These are phyloP conservation scores for Orchesella cincta DNA, from an alignment of 1,140 invertebrate species.

Conservation along the genomic window DNA sequence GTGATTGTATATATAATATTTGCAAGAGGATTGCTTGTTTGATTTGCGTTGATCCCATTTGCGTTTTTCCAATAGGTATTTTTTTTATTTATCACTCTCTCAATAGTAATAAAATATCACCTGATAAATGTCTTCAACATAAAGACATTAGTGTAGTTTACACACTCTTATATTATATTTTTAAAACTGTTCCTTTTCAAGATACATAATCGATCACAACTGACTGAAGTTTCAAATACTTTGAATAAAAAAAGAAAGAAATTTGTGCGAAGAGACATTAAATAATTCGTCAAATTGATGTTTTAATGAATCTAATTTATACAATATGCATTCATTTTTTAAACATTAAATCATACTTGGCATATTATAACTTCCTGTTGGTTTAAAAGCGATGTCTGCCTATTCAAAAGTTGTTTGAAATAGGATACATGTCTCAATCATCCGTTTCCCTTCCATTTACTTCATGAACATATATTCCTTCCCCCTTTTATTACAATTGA, in stretches of 20 bases:
- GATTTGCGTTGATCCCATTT: too few species aligned
- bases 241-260: not conserved
- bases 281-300: not conserved
- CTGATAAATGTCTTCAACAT: not conserved
- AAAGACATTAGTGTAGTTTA: not conserved
- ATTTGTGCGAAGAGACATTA: not conserved
- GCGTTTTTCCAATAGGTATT: too few species aligned
- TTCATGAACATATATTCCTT: too few species aligned
- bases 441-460: too few species aligned
- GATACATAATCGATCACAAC: not conserved
- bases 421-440: not conserved
- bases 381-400: too few species aligned
- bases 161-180: not conserved
- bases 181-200: not conserved
- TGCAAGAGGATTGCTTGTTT: too few species aligned
- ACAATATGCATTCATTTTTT: not conserved
- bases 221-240: not conserved
- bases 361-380: too few species aligned
- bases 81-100: not conserved
- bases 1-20: too few species aligned
- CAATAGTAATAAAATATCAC: not conserved
- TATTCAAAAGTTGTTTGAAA: not conserved
- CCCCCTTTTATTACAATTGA: too few species aligned
- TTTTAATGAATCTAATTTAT: not conserved
- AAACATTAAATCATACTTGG: too few species aligned